Evolutionary conservation across 92 coral and sea anemone species (phyloP).

Genomic region (Bergia puertoricense): DNA sequence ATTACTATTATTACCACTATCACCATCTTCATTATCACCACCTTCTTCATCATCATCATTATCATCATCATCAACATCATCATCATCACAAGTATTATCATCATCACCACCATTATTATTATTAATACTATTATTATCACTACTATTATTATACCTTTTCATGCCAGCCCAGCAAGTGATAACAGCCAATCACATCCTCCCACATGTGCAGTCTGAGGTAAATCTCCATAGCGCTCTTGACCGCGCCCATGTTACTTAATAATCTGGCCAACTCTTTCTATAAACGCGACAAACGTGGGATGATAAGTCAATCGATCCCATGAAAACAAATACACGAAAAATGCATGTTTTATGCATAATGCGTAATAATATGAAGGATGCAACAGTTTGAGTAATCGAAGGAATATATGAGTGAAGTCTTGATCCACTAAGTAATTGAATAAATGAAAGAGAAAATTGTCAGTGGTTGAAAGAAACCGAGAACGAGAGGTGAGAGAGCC

Average conservation of each 20-base stretch:
- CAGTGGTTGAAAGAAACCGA: too few relatives aligned
- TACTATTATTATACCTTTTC: slow-evolving; percentile 70
- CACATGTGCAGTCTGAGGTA: slow-evolving; percentile 81
- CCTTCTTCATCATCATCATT: too few relatives aligned
- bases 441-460: not conserved
- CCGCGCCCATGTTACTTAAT: slow-evolving; percentile 68
- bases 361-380: not conserved
- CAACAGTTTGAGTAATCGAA: not conserved
- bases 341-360: not conserved
- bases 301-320: too few relatives aligned
- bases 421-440: not conserved
- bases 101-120: too few relatives aligned
- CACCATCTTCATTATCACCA: not conserved
- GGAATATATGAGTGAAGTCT: not conserved
- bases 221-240: slow-evolving; percentile 89
- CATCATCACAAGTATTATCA: not conserved
- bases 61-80: too few relatives aligned
- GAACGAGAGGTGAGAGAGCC: too few relatives aligned
- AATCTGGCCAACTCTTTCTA: slow-evolving; percentile 86
- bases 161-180: slow-evolving; percentile 83
- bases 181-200: slow-evolving; percentile 90
- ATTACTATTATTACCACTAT: not conserved
- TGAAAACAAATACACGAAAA: not conserved
- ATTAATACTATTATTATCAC: too few relatives aligned
- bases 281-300: not conserved